Percentiles rank a stretch among this genome's conserved stretches.
These are phyloP conservation scores for Drosophila multiciliata DNA, from an alignment of 2,888 invertebrate species.

Conservation along the genomic window DNA sequence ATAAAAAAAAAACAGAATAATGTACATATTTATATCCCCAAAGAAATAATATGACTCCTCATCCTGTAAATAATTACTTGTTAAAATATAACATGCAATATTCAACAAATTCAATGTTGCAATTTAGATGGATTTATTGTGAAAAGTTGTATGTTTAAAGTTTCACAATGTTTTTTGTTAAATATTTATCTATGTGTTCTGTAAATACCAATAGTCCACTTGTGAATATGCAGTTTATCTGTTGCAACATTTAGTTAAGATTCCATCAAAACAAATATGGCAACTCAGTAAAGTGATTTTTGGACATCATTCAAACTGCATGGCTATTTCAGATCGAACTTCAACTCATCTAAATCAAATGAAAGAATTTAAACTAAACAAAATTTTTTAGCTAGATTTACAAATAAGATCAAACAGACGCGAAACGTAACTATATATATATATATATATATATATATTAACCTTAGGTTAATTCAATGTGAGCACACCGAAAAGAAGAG, in stretches of 20 bases:
- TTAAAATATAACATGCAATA: background rate
- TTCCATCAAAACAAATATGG: constrained; percentile 10
- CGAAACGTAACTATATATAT: constrained; percentile 13
- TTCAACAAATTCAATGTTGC: background rate
- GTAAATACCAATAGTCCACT: constrained; percentile 1
- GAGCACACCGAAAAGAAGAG: constrained; percentile 33
- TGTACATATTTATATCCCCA: constrained; percentile 26
- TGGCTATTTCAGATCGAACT: constrained; percentile 35
- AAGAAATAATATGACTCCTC: background rate
- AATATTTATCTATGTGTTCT: background rate
- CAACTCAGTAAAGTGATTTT: constrained; percentile 42
- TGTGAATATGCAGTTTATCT: constrained; percentile 4
- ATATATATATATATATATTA: constrained; percentile 19
- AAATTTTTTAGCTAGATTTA: constrained; percentile 76
- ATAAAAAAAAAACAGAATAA: background rate
- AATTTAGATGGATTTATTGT: constrained; percentile 7
- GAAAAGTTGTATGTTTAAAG: background rate
- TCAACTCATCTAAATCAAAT: constrained; percentile 49
- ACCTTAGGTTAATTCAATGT: constrained; percentile 46
- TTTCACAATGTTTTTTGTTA: background rate
- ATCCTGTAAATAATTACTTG: constrained; percentile 28
- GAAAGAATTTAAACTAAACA: constrained; percentile 67
- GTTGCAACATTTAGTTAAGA: background rate
- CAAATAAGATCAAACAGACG: constrained; percentile 35
- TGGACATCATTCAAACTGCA: constrained; percentile 25